Percentiles rank a stretch among this genome's conserved stretches.
These are phyloP conservation scores for Alca torda DNA, from an alignment of 2,797 vertebrate species.

Conservation along the genomic window DNA sequence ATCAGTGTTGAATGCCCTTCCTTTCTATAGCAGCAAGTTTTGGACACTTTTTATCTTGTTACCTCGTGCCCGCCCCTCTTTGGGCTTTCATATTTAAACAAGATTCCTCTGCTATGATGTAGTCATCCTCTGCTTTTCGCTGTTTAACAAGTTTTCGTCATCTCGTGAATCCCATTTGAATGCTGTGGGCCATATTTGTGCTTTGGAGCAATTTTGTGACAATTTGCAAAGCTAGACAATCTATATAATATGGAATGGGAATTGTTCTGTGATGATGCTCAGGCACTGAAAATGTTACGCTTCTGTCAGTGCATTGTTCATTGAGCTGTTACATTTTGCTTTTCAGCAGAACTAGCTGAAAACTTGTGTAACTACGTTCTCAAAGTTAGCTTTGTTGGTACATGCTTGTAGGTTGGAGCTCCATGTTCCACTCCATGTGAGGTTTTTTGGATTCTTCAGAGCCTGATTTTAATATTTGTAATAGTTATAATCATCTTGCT, in stretches of 20 bases:
- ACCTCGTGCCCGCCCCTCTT: accelerated
- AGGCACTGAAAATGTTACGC: background rate
- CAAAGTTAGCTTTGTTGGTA: background rate
- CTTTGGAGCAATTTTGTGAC: background rate
- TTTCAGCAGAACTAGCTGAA: background rate
- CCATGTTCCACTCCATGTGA: background rate
- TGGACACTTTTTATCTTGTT: background rate
- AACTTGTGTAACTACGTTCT: background rate
- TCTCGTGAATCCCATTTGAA: background rate
- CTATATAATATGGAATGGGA: accelerated
- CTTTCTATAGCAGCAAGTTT: background rate
- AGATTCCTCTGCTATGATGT: background rate
- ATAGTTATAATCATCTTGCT: background rate
- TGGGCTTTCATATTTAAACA: background rate
- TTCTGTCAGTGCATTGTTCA: background rate
- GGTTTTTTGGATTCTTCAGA: background rate
- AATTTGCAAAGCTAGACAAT: background rate
- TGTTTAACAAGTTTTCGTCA: background rate
- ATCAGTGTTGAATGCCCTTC: background rate
- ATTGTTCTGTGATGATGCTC: background rate
- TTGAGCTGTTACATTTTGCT: background rate
- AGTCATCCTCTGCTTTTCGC: background rate
- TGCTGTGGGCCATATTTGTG: background rate
- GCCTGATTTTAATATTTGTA: background rate
- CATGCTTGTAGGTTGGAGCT: background rate